Conservation (phyloP, 2,888 invertebrate species). For the Tinea pellionella region DNA sequence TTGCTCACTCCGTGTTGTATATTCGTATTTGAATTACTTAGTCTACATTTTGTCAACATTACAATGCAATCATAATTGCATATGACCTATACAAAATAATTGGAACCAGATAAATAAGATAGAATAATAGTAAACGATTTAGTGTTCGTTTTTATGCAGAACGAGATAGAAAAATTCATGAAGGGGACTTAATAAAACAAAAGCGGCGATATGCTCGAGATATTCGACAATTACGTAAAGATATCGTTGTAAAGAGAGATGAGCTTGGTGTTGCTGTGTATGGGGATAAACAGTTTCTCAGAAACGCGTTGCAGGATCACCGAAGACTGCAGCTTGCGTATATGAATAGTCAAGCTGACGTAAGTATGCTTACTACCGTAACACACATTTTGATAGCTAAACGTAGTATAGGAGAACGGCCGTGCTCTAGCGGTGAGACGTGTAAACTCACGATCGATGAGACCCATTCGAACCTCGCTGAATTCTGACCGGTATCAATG, state of each 20-base stretch:
- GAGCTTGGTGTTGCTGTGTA: slow-evolving; percentile 68
- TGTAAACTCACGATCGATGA: too few relatives aligned
- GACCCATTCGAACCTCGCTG: too few relatives aligned
- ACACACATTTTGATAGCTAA: background rate
- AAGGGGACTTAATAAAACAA: slow-evolving; percentile 67
- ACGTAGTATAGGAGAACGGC: too few relatives aligned
- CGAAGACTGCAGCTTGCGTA: slow-evolving; percentile 70
- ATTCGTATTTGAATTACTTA: background rate
- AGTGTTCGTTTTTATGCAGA: slow-evolving; percentile 36
- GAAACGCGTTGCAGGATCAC: slow-evolving; percentile 69
- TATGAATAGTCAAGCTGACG: slow-evolving; percentile 61
- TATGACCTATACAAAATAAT: background rate
- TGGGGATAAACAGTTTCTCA: slow-evolving; percentile 71
- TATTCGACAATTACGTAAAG: slow-evolving; percentile 65
- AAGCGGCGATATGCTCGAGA: slow-evolving; percentile 62
- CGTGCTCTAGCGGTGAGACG: too few relatives aligned
- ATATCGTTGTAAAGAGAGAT: slow-evolving; percentile 64
- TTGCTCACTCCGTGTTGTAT: background rate
- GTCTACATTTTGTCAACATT: background rate
- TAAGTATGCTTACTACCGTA: too few relatives aligned
- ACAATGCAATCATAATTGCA: background rate
- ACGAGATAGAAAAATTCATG: slow-evolving; percentile 72
- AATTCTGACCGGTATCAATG: too few relatives aligned
- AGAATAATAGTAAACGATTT: background rate
- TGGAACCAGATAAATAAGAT: too few relatives aligned